Base-by-base conservation (phyloP, 2,888 invertebrate genomes). In the Mantis religiosa region DNA sequence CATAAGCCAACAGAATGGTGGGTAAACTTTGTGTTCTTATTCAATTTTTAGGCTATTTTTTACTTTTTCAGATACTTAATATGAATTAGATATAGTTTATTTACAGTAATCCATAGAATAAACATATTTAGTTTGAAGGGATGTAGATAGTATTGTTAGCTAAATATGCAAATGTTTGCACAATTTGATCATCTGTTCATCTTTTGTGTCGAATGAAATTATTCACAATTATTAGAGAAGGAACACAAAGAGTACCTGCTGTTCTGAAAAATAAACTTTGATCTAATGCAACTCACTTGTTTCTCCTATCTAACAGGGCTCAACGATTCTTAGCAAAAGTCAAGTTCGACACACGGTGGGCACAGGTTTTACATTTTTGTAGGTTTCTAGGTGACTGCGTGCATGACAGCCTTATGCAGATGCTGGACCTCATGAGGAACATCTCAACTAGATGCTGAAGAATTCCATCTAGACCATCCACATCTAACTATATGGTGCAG, bases 261-360 rank as follows among this genome's bases (percentile, higher is more conserved):
- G 25, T 30, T 41, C 41, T 41, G 27, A 87, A 82, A 82, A 20
- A 3, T 88, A 83, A 86, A 83, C 54, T 89, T 85, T 27, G 30
- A 86, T 84, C 89, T 89, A 86, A 86, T 86, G 81, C 27, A 82
- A 30, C 54, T 83, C 82, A 54, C 83, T 90, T 89, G 82, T 90
- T 89, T 89, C 83, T 89, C 85, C 82, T 86, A 85, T 87, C 86
- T 88, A 85, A 88, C 90, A 90, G 90, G 90, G 90, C 30, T 88
- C 90, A 71, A 90, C 90, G 84, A 90, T 90, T 85, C 89, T 90
- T 88, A 90, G 89, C 89, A 90, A 90, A 90, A 90, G 90, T 89
- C 90, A 90, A 90, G 88, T 89, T 84, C 88, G 90, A 89, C 88
- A 90, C 87, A 90, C 90, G 90, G 90, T 90, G 90, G 90, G 90